Evolutionary conservation across 2,113 vertebrate species (phyloP).

Genomic region (Eudyptes chrysolophus): DNA sequence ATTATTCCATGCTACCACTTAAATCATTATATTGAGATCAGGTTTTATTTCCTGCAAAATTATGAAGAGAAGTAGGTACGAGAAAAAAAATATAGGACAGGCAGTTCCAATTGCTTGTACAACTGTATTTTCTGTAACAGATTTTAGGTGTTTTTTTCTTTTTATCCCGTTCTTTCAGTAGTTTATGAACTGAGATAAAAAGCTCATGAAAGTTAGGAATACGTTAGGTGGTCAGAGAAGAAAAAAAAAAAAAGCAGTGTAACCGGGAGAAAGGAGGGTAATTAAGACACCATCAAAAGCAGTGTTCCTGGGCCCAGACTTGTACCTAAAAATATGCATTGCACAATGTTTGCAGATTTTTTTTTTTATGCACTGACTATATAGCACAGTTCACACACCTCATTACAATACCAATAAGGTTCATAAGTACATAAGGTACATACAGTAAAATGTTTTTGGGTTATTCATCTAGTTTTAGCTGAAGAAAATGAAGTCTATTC

Average conservation of each 20-base stretch:
- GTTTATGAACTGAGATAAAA: slow-evolving; percentile 49
- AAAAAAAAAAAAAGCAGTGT: background rate
- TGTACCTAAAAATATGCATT: background rate
- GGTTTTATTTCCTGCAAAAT: slow-evolving; percentile 57
- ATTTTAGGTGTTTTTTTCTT: background rate
- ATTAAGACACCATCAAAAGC: slow-evolving; percentile 25
- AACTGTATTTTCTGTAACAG: slow-evolving; percentile 45
- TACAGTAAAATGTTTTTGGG: background rate
- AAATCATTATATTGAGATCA: slow-evolving; percentile 22
- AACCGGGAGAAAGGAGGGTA: background rate
- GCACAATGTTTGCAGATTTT: background rate
- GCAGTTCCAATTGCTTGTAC: background rate
- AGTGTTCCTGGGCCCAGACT: background rate
- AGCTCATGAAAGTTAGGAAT: slow-evolving; percentile 32
- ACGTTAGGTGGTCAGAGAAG: slow-evolving; percentile 13
- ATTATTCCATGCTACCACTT: slow-evolving; percentile 42
- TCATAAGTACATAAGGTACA: background rate
- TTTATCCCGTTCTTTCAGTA: slow-evolving; percentile 29
- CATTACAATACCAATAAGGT: background rate
- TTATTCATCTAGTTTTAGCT: background rate
- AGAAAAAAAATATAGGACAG: slow-evolving; percentile 5
- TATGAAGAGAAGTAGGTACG: background rate
- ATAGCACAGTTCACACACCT: background rate
- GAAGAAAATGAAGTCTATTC: background rate
- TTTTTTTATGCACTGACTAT: background rate